Base-by-base conservation (phyloP, 2,888 invertebrate genomes). In the Nymphalis polychloros region DNA sequence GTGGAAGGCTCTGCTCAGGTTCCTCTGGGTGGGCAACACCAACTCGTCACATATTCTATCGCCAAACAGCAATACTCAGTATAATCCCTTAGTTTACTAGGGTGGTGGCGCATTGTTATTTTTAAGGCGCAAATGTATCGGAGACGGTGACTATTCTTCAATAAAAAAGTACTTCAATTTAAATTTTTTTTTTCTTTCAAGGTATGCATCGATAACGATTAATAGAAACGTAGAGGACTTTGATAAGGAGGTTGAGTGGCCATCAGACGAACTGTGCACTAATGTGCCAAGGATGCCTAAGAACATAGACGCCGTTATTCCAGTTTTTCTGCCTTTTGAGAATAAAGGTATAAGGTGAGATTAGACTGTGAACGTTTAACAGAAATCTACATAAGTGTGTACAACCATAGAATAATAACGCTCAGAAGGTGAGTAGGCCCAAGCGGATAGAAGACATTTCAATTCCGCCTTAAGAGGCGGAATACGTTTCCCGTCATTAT, bases 261-360 rank as follows among this genome's bases (percentile, higher is more conserved):
- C 94, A 0, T 85, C 90, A 0, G 86, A 84, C 72, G 85, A 84
- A 55, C 87, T 93, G 70, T 95, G 94, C 76, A 81, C 85, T 49
- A 86, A 84, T 74, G 82, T 88, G 20, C 77, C 88, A 1, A 81
- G 81, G 19, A 83, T 93, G 63, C 89, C 90, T 1, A 85, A 88
- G 8, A 85, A 86, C 62, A 81, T 93, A 67, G 89, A 94, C 78
- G 84, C 93, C 72, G 87, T 95, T 73, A 93, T 95, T 63, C 95
- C 95, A 17, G 93, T 95, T 19, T 96, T 95, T 86, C 85, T 97
- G 77, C 95, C 96, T 0, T 95, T 96, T 66, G 96, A 96, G 84
- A 96, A 96, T 83, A 96, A 96, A 82, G 97, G 96, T 67, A 95
- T 95, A 82, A 93, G 94, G 96, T 96, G 88, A 92, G 93, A 23